Conservation (phyloP, 2,797 vertebrate genomes). For the Xerus rutilus region DNA sequence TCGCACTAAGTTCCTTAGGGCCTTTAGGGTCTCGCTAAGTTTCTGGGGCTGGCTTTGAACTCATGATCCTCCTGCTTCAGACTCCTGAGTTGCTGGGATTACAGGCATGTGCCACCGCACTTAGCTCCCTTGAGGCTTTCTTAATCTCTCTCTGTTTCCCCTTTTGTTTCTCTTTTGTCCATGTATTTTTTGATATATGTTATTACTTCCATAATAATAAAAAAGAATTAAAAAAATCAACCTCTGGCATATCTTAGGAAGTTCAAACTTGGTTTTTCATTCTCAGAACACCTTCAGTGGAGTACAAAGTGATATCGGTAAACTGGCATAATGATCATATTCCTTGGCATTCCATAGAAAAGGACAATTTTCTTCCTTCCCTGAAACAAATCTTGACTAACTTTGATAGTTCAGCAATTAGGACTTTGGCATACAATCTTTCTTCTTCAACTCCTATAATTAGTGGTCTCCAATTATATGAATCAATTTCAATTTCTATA, state of each 20-base stretch:
- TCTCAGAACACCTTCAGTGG: not conserved
- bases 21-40: too few relatives aligned
- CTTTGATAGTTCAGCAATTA: constrained; percentile 83
- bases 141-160: not conserved
- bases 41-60: too few relatives aligned
- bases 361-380: constrained; percentile 72
- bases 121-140: not conserved
- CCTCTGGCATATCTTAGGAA: not conserved
- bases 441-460: constrained; percentile 82
- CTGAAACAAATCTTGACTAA: constrained; percentile 82
- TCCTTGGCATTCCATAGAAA: constrained; percentile 51
- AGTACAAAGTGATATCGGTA: not conserved
- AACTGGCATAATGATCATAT: not conserved
- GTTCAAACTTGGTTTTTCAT: not conserved
- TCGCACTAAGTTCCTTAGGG: too few relatives aligned
- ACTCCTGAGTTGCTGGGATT: too few relatives aligned
- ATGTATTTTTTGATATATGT: not conserved
- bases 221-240: not conserved
- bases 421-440: constrained; percentile 83
- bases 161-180: not conserved
- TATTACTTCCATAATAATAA: not conserved
- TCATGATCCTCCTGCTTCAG: too few relatives aligned
- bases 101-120: too few relatives aligned
- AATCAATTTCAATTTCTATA: constrained; percentile 86
- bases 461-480: constrained; percentile 85